Percentiles rank a stretch among this genome's conserved stretches.
These are phyloP conservation scores for Agapostemon virescens DNA, from an alignment of 2,888 invertebrate genomes.

Conservation along the genomic window DNA sequence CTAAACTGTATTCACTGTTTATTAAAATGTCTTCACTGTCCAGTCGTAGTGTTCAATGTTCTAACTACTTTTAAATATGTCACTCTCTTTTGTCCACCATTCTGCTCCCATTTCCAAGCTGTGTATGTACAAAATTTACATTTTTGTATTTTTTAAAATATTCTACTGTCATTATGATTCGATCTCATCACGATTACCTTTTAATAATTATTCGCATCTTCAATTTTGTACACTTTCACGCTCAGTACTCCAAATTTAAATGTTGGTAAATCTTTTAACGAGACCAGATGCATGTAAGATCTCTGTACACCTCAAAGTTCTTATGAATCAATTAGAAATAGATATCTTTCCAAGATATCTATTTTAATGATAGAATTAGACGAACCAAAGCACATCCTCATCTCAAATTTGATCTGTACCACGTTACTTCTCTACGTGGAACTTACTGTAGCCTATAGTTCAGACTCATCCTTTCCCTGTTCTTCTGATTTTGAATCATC, in stretches of 20 bases:
- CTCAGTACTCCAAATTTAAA: conserved; percentile 14
- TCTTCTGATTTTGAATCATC: conserved; percentile 71
- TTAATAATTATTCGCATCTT: not conserved
- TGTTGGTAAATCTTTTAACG: conserved; percentile 29
- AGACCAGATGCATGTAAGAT: not conserved
- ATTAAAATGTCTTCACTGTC: conserved; percentile 18
- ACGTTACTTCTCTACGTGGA: conserved; percentile 62
- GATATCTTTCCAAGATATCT: conserved; percentile 76
- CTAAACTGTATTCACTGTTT: conserved; percentile 11
- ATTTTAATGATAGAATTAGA: conserved; percentile 54
- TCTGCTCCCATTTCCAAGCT: not conserved
- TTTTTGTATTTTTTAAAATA: not conserved
- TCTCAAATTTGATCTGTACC: conserved; percentile 49
- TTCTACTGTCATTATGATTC: not conserved
- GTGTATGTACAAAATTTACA: conserved; percentile 26
- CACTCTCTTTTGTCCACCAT: not conserved
- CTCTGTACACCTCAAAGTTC: conserved; percentile 21
- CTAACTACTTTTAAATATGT: conserved; percentile 15
- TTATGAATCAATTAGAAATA: conserved; percentile 44
- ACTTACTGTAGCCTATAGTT: conserved; percentile 58
- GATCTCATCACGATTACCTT: not conserved
- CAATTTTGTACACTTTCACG: conserved; percentile 25
- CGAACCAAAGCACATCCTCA: conserved; percentile 54
- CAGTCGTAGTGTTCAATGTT: not conserved
- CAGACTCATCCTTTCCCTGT: conserved; percentile 60